Conservation (phyloP, 2,113 vertebrate species). For the Urocitellus parryii region DNA sequence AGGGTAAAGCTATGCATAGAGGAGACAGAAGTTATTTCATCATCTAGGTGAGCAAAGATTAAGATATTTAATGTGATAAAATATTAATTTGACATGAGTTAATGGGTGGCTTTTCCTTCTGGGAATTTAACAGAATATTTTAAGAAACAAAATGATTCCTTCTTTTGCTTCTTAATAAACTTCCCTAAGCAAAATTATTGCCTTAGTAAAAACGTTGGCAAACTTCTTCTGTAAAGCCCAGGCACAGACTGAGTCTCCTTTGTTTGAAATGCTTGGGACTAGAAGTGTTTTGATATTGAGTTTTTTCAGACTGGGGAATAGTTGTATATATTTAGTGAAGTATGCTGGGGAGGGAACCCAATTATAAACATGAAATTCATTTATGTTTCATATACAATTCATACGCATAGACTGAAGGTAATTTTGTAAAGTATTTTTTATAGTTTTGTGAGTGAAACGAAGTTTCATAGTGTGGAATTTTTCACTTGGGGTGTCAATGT, state of each 20-base stretch:
- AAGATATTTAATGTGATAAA: not conserved
- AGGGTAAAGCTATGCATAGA: not conserved
- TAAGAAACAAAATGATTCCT: not conserved
- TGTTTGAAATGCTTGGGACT: not conserved
- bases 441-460: not conserved
- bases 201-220: not conserved
- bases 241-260: not conserved
- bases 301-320: not conserved
- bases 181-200: not conserved
- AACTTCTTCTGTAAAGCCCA: not conserved
- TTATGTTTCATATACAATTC: not conserved
- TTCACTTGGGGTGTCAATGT: too few relatives aligned
- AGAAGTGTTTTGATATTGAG: not conserved
- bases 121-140: slow-evolving; percentile 29
- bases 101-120: not conserved
- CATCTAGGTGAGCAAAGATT: not conserved
- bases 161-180: slow-evolving; percentile 26
- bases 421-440: not conserved
- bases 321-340: not conserved
- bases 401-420: not conserved
- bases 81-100: slow-evolving; percentile 29
- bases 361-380: not conserved
- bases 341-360: not conserved
- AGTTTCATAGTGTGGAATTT: not conserved
- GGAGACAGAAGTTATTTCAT: not conserved